phyloP scores from a whole-genome alignment of 2,113 vertebrate genomes.

The Ophiodon elongatus region DNA sequence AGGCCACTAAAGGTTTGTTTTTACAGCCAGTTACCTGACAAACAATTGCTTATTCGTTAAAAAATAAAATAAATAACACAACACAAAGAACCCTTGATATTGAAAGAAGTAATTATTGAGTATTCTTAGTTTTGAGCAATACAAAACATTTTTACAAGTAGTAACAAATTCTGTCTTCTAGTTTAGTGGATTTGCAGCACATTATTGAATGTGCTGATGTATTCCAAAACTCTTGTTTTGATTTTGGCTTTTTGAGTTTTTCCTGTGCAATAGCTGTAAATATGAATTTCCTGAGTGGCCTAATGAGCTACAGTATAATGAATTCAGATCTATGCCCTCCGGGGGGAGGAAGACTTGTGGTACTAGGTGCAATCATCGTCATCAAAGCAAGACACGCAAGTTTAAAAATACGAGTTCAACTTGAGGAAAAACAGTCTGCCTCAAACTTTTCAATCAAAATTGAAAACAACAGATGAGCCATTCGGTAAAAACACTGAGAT shows the following conservation, averaged over 20 bases:
- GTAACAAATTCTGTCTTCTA: background rate
- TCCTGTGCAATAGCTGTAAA: constrained; percentile 3
- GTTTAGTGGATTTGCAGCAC: background rate
- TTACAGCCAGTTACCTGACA: background rate
- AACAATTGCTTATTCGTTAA: background rate
- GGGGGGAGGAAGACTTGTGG: background rate
- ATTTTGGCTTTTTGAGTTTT: background rate
- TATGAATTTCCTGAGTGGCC: constrained; percentile 19
- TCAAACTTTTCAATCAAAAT: constrained; percentile 8
- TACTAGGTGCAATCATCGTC: constrained; percentile 9
- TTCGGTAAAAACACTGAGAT: background rate
- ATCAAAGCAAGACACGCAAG: constrained; percentile 21
- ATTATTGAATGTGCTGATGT: constrained; percentile 4
- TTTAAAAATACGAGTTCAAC: constrained; percentile 19
- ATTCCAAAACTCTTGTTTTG: constrained; percentile 4
- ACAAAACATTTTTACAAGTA: background rate
- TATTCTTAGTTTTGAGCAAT: background rate
- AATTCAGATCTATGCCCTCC: background rate
- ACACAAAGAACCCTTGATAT: background rate
- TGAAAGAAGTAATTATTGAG: background rate
- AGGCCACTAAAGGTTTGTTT: background rate
- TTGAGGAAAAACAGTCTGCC: background rate
- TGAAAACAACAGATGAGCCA: background rate
- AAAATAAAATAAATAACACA: background rate
- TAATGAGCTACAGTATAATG: constrained; percentile 5